Conservation (phyloP, 1,140 invertebrate species). For the Argopecten irradians region DNA sequence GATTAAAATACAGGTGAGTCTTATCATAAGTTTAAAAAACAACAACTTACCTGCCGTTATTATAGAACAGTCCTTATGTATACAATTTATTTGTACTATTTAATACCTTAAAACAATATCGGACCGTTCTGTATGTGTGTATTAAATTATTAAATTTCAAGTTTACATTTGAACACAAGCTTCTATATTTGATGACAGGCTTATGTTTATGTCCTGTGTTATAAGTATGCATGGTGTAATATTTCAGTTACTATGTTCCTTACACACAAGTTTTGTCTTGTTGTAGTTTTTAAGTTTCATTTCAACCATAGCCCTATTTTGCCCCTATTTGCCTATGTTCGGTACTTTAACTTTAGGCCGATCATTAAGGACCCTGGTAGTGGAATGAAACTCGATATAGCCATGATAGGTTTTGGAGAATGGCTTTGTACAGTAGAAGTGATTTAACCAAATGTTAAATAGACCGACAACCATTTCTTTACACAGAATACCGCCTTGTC, state of each 20-base stretch:
- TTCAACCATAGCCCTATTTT: not conserved
- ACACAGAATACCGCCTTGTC: not conserved
- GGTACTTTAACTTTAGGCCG: not conserved
- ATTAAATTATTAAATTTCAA: not conserved
- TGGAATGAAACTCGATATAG: not conserved
- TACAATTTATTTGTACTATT: not conserved
- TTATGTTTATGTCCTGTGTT: not conserved
- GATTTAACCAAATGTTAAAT: not conserved
- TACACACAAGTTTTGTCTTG: not conserved
- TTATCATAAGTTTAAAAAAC: not conserved
- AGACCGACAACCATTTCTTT: not conserved
- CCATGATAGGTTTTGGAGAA: not conserved
- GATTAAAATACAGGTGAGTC: not conserved
- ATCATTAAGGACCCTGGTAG: not conserved
- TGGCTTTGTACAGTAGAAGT: not conserved
- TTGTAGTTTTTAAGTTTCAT: not conserved
- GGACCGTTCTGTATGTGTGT: not conserved
- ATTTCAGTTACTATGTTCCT: not conserved
- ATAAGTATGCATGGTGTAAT: not conserved
- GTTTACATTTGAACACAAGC: not conserved
- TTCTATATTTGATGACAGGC: not conserved
- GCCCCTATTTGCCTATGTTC: not conserved
- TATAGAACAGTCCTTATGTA: not conserved
- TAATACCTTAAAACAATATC: not conserved
- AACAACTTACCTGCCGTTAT: not conserved